Base-by-base conservation (phyloP, 2,797 vertebrate species). In the Silurus aristotelis region DNA sequence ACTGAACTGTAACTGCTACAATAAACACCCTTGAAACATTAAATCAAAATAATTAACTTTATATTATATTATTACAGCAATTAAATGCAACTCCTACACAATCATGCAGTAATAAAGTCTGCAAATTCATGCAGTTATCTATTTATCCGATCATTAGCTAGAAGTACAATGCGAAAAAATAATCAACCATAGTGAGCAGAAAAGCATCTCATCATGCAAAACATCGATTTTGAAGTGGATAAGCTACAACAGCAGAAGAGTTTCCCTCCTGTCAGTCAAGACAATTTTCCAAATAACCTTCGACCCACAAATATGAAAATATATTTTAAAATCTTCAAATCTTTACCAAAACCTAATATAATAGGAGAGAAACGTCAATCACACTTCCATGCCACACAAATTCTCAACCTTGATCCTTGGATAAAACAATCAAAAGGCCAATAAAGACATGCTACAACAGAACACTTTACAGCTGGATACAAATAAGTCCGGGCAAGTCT, bases 311-410 rank as follows among this genome's bases (percentile, higher is more conserved):
- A 66, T 14, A 55, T 5, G 38, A 27, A 2, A 1, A 61, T 0
- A 43, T 77, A 17, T 20, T 66, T 76, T 12, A 25, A 7, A 31
- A 31, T 13, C 12, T 27, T 75, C 22, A 52, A 3, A 61, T 82
- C 27, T 83, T 52, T 6, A 64, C 3, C 25, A 83, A 75, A 56
- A 55, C 20, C 4, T 84, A 10, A 83, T 66, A 38, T 60, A 2
- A 20, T 68, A 73, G 31, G 46, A 80, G 43, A 80, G 43, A 15
- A 80, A 80, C 19, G 61, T 13, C 78, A 38, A 27, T 31, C 71
- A 6, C 12, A 1, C 8, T 14, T 22, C 8, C 0, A n/a, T 22
- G 38, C 15, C 31, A 61, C 58, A 61, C 10, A 77, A 77, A 77
- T 38, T 15, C 31, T 19, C 61, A n/a, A 14, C 72, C 55, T 58